Evolutionary conservation across 2,888 invertebrate genomes (phyloP), one percentile per base, ranked within the genome.

Genomic region (Oscheius sp.): DNA sequence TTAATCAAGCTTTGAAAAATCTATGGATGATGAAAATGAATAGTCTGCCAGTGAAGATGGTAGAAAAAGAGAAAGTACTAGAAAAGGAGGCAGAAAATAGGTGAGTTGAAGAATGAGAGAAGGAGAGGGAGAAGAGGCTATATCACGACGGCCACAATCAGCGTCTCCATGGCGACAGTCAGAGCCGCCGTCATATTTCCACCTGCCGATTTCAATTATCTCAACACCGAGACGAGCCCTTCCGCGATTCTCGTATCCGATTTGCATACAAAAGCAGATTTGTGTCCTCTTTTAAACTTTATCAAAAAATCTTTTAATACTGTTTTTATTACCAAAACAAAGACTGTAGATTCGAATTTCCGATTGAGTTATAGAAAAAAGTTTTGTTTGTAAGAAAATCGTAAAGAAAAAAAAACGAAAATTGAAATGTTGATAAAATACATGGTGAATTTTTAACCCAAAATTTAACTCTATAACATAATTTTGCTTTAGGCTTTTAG

Each of bases 101-200:
- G 54, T 32, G 20, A 54, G 32, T 54, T 54, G 5, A n/a, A 14
- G 41, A 28, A 22, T 30, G 44, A 24, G 24, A 28, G 30, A 44
- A 44, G 26, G 2, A 41, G 54, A 20, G 33, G n/a, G 20, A 9
- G 32, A 54, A 8, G 26, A 30, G 41, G 22, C 33, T 44, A 41
- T 59, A 59, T 59, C 59, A 59, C n/a, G 51, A 57, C 20, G 24
- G 44, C 59, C 33, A 59, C 59, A 59, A 59, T 59, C 59, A 59
- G 59, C 30, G 59, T 59, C 38, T 59, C 59, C 59, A 59, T 59
- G 59, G 59, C 24, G 44, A 59, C 59, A 17, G 59, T 41, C 59
- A 33, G 36, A 36, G 54, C 54, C 26, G 41, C 59, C 44, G 44
- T 59, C 59, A 59, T 59, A 41, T 41, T 44, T 59, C 44, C 59